A percentile compares a stretch with the other conserved stretches of the same genome.
Conservation (phyloP, 2,797 vertebrate species). For the Enteromius thamalakanensis region DNA sequence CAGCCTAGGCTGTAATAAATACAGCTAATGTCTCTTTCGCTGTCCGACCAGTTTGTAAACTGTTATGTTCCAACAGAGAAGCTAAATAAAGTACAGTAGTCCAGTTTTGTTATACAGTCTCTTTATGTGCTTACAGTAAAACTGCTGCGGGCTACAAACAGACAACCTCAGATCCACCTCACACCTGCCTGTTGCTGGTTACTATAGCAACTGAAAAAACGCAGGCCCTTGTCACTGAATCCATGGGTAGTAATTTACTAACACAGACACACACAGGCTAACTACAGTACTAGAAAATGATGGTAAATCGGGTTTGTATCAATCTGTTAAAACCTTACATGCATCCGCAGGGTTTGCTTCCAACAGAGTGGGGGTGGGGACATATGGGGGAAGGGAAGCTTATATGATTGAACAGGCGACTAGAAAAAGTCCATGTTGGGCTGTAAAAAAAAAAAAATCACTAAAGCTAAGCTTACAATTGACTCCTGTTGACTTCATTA, state of each 20-base stretch:
- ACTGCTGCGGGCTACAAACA: slow-evolving; percentile 28
- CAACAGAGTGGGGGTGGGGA: slow-evolving; percentile 29
- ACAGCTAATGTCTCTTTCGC: slow-evolving; percentile 44
- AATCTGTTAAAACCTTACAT: slow-evolving; percentile 51
- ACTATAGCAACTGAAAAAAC: slow-evolving; percentile 62
- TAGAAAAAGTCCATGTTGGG: not conserved
- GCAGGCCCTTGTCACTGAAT: slow-evolving; percentile 36
- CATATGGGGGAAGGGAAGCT: slow-evolving; percentile 29
- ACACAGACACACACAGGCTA: slow-evolving; percentile 17
- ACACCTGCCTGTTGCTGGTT: slow-evolving; percentile 58
- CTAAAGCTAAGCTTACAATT: slow-evolving; percentile 25
- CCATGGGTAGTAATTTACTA: slow-evolving; percentile 58
- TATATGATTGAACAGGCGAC: slow-evolving; percentile 28
- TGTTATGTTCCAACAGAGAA: not conserved
- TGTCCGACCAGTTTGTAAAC: not conserved
- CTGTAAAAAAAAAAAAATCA: not conserved
- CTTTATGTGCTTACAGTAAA: slow-evolving; percentile 47
- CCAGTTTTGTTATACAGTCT: slow-evolving; percentile 23
- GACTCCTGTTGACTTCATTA: slow-evolving; percentile 4
- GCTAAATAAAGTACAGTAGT: slow-evolving; percentile 25
- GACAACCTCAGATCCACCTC: slow-evolving; percentile 50
- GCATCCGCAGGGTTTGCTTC: slow-evolving; percentile 20
- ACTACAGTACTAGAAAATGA: slow-evolving; percentile 36
- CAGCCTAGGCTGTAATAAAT: slow-evolving; percentile 47
- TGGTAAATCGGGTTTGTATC: slow-evolving; percentile 37